These are phyloP conservation scores for Latrodectus hesperus DNA, from an alignment of 2,888 invertebrate genomes.

Conservation along the genomic window DNA sequence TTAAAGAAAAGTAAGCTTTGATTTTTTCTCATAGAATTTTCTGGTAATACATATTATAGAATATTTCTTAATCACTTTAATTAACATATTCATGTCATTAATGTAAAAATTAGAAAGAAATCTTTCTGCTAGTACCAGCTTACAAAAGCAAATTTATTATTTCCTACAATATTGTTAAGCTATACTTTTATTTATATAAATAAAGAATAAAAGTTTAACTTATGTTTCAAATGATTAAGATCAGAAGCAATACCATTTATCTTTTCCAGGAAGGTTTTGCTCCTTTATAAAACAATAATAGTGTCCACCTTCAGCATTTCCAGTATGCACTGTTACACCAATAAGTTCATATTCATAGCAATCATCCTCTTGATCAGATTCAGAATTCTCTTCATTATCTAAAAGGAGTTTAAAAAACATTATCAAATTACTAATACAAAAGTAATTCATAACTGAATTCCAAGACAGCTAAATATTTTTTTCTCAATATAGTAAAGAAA, in stretches of 20 bases:
- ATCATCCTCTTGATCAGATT: slow-evolving; percentile 69
- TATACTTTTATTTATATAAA: too few relatives aligned
- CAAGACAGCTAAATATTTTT: neutral
- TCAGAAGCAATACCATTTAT: slow-evolving; percentile 83
- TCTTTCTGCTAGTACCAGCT: too few relatives aligned
- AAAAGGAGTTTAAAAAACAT: neutral
- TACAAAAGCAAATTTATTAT: too few relatives aligned
- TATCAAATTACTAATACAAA: neutral
- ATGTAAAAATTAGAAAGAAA: too few relatives aligned
- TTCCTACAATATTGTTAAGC: too few relatives aligned
- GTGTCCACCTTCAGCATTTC: slow-evolving; percentile 98
- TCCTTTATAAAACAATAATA: slow-evolving; percentile 96
- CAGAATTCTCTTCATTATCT: slow-evolving; percentile 47
- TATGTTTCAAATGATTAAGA: too few relatives aligned
- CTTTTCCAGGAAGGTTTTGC: slow-evolving; percentile 82
- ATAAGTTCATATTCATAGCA: slow-evolving; percentile 83
- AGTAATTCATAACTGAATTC: neutral
- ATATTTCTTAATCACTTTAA: too few relatives aligned
- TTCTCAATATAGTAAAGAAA: neutral
- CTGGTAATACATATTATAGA: too few relatives aligned
- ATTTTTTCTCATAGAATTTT: too few relatives aligned
- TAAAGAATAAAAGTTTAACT: too few relatives aligned
- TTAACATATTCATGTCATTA: too few relatives aligned
- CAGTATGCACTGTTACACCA: slow-evolving; percentile 97
- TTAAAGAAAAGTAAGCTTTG: too few relatives aligned